Conservation (phyloP, 2,113 vertebrate species). For the Eptesicus fuscus region DNA sequence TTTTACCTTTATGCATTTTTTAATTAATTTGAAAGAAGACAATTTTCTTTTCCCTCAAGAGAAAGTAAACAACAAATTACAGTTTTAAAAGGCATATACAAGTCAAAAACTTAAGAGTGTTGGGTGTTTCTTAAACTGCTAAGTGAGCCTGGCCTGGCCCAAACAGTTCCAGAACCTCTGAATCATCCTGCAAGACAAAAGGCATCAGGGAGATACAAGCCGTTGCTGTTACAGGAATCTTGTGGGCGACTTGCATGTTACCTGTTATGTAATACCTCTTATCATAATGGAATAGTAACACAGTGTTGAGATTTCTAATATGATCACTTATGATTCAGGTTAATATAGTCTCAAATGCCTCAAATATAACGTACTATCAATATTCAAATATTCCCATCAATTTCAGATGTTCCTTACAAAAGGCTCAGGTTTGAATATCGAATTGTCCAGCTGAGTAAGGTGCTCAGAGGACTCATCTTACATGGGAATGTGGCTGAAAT, state of each 20-base stretch:
- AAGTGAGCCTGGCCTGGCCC: neutral
- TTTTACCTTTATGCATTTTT: neutral
- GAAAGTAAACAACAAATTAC: neutral
- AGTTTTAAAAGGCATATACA: neutral
- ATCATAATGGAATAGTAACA: neutral
- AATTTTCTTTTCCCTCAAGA: neutral
- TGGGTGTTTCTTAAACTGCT: neutral
- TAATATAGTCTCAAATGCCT: neutral
- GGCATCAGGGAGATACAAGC: neutral
- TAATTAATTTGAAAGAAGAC: neutral
- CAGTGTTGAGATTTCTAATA: neutral
- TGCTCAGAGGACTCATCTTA: neutral
- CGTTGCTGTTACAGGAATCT: neutral
- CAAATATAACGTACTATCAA: neutral
- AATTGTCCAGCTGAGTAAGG: neutral
- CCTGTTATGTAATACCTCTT: neutral
- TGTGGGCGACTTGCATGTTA: neutral
- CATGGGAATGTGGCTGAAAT: neutral
- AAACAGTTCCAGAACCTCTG: neutral
- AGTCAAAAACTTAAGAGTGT: neutral
- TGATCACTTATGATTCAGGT: neutral
- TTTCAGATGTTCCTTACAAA: neutral
- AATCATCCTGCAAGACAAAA: neutral
- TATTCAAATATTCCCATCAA: neutral
- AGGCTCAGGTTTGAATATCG: neutral